Percentiles rank a stretch among this genome's conserved stretches.
These are phyloP conservation scores for Manduca sexta DNA, from an alignment of 1,140 invertebrate genomes.

Conservation along the genomic window DNA sequence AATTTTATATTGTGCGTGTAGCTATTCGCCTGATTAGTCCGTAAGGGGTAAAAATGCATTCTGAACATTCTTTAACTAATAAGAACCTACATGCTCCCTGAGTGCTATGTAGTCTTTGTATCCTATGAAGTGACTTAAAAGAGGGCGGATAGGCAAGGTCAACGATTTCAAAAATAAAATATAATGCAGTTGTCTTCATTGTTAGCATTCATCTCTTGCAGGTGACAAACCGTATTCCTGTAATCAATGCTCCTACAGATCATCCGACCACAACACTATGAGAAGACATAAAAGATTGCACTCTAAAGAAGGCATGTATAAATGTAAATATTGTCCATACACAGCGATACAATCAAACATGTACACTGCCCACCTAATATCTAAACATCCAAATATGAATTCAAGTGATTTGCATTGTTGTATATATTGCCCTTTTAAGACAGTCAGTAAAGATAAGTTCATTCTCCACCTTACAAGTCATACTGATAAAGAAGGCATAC, in stretches of 20 bases:
- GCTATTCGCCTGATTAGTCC: neutral
- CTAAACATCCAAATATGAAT: conserved; percentile 73
- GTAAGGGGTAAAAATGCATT: no score
- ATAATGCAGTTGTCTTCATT: neutral
- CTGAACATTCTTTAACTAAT: neutral
- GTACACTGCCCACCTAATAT: conserved; percentile 77
- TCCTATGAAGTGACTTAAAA: no score
- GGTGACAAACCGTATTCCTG: conserved; percentile 89
- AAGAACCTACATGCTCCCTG: no score
- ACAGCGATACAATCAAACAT: conserved; percentile 77
- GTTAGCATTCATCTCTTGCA: conserved; percentile 49
- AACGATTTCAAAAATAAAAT: neutral
- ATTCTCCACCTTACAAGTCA: conserved; percentile 58
- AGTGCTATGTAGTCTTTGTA: no score
- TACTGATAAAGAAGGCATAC: conserved; percentile 51
- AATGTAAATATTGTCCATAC: conserved; percentile 81
- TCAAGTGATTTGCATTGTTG: conserved; percentile 70
- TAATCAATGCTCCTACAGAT: conserved; percentile 82
- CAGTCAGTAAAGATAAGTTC: conserved; percentile 74
- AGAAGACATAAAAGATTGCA: conserved; percentile 86
- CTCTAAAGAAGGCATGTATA: conserved; percentile 81
- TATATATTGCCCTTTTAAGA: conserved; percentile 71
- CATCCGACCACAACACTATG: conserved; percentile 87
- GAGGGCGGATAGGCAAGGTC: neutral
- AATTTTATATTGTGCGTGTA: neutral